Percentiles rank a stretch among this genome's conserved stretches.
Conservation (phyloP, 2,797 vertebrate species). For the Alcedo atthis region DNA sequence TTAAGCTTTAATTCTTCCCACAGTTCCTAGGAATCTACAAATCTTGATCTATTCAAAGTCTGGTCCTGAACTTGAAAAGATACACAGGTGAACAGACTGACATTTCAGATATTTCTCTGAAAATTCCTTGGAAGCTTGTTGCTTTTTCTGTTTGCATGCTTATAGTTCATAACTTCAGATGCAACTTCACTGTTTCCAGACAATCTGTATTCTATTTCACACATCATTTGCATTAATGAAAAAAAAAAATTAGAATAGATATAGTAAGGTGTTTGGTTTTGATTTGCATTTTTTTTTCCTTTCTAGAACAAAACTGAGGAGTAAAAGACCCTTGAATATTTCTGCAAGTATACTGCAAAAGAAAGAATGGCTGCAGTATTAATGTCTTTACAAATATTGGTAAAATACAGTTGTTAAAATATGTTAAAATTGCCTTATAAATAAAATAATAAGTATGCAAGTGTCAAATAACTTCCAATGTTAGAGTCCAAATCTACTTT, state of each 20-base stretch:
- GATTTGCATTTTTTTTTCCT: background rate
- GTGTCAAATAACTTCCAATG: background rate
- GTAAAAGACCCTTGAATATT: background rate
- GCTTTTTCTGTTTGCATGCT: background rate
- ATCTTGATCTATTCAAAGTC: background rate
- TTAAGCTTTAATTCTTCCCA: background rate
- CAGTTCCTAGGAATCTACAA: background rate
- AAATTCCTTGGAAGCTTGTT: background rate
- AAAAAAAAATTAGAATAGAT: slow-evolving; percentile 11
- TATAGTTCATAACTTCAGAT: background rate
- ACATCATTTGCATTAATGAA: slow-evolving; percentile 45
- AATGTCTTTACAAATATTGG: background rate
- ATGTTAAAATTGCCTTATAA: background rate
- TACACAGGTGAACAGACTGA: background rate
- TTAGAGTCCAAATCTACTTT: background rate
- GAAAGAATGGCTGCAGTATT: background rate
- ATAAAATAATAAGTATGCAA: background rate
- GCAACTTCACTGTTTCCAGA: slow-evolving; percentile 3
- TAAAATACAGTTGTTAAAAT: background rate
- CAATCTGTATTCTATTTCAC: slow-evolving; percentile 45
- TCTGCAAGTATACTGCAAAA: background rate
- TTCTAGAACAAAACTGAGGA: background rate
- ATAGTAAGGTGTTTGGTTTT: background rate
- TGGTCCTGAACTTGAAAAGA: background rate
- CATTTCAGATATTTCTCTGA: background rate